Evolutionary conservation across 2,113 vertebrate species (phyloP).

Genomic region (Lates calcarifer): DNA sequence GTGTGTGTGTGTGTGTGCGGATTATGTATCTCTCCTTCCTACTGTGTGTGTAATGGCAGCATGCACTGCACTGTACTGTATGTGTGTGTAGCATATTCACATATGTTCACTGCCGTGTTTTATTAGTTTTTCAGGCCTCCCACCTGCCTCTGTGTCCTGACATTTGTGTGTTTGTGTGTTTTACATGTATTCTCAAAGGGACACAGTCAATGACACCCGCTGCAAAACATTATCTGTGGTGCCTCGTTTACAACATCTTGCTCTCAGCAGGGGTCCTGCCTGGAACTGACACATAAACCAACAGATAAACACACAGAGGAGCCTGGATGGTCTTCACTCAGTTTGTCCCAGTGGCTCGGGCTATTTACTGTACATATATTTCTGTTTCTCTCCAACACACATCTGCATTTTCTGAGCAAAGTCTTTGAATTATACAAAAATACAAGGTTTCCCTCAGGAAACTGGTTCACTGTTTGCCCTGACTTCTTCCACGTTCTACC

Average conservation of each 20-base stretch:
- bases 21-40: constrained; percentile 43
- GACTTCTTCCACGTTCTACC: constrained; percentile 24
- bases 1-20: constrained; percentile 32
- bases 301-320: constrained; percentile 63
- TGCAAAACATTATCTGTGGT: constrained; percentile 61
- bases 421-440: background rate
- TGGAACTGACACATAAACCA: constrained; percentile 65
- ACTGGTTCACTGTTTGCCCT: background rate
- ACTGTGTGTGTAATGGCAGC: constrained; percentile 38
- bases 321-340: constrained; percentile 46
- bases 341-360: constrained; percentile 24
- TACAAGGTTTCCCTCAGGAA: background rate
- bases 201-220: constrained; percentile 60
- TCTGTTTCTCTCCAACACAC: background rate
- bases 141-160: constrained; percentile 42
- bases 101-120: constrained; percentile 60
- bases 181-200: constrained; percentile 60
- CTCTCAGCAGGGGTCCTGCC: constrained; percentile 72
- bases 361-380: constrained; percentile 42
- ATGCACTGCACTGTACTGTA: constrained; percentile 27
- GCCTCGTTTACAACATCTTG: constrained; percentile 74
- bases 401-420: background rate
- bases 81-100: constrained; percentile 44
- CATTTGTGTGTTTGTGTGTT: constrained; percentile 65
- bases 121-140: constrained; percentile 57